Base-by-base conservation (phyloP, 2,797 vertebrate genomes). In the Philypnodon macrostomus region DNA sequence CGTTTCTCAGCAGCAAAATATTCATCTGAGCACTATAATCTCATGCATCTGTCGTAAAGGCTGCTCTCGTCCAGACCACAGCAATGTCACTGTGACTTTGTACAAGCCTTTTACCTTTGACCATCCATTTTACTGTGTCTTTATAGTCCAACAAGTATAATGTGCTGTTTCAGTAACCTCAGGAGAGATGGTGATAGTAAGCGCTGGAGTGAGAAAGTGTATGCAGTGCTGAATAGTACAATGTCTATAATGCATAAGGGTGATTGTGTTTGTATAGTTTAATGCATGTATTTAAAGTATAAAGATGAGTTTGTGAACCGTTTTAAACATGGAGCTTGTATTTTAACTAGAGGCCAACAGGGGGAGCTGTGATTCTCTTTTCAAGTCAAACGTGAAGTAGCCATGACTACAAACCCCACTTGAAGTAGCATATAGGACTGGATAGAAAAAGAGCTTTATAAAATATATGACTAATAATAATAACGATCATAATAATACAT, bases 331-430 rank as follows among this genome's bases (percentile, higher is more conserved):
- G 6, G 15, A 5, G 11, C 15, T 19, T 80, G 77, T 31, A 23
- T 7, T 72, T 15, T 19, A 7, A 10, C 2, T 15, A 15, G 1
- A 27, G 15, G n/a, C 70, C 39, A 70, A 60, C 47, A 85, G 83
- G 77, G 76, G 83, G 81, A 51, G 79, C 84, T 84, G 79, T 84
- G 71, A 71, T 50, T 60, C 80, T 81, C 76, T 41, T 18, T 30
- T 44, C 51, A 53, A 12, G 38, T 21, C 49, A 36, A 32, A 50
- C 7, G 21, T 45, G 47, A 26, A 49, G 21, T 53, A 42, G 7
- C 30, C 48, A 42, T 24, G 2, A 11, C 19, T 32, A 18, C 18
- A 27, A 46, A 37, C 32, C 39, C 51, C 32, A 47, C 50, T 3
- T 23, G 3, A 23, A 1, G 59, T 32, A 36, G 37, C 41, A 40